Conservation (phyloP, 2,888 invertebrate species). For the Rotaria socialis region DNA sequence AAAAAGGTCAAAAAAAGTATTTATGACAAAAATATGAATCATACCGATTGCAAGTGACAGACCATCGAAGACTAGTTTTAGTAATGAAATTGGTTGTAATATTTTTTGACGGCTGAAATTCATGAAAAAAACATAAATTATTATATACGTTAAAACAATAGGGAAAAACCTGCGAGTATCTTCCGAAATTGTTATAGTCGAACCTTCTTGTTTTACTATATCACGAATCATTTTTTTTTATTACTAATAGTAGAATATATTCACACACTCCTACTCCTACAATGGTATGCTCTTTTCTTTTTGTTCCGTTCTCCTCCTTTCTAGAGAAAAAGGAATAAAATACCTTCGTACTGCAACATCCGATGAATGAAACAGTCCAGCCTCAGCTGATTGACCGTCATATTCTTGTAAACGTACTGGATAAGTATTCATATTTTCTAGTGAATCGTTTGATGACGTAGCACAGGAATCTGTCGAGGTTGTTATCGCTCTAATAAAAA, state of each 20-base stretch:
- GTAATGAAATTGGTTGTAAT: not conserved
- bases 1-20: not conserved
- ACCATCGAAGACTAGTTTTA: not conserved
- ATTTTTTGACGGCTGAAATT: not conserved
- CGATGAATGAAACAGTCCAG: not conserved
- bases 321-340: not conserved
- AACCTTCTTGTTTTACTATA: not conserved
- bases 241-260: not conserved
- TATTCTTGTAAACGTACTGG: not conserved
- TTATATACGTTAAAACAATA: not conserved
- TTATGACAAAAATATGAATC: not conserved
- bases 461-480: not conserved
- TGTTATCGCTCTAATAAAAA: not conserved
- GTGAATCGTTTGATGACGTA: not conserved
- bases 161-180: not conserved
- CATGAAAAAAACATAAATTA: not conserved
- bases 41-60: not conserved
- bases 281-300: not conserved
- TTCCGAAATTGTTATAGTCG: not conserved
- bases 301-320: not conserved
- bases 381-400: not conserved
- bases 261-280: not conserved
- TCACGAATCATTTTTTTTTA: not conserved
- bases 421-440: not conserved
- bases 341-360: not conserved